Evolutionary conservation across 2,113 vertebrate species (phyloP).

Genomic region (Ptilorrhoa leucosticta): DNA sequence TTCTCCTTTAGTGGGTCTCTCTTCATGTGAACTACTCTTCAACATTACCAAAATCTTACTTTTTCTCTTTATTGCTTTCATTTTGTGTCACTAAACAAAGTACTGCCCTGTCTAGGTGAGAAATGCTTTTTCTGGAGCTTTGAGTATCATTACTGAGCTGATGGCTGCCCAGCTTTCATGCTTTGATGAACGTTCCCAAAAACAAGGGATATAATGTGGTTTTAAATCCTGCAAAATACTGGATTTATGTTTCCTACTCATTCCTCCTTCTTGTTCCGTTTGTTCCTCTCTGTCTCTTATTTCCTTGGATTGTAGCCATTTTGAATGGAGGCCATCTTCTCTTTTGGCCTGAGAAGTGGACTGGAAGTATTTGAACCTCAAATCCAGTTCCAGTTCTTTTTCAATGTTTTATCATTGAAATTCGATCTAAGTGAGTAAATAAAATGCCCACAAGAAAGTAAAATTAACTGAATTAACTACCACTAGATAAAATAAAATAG

Average conservation of each 20-base stretch:
- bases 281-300: constrained; percentile 13
- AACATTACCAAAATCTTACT: not conserved
- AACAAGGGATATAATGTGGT: not conserved
- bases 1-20: not conserved
- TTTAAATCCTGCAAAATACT: constrained; percentile 31
- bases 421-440: not conserved
- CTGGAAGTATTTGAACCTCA: constrained; percentile 38
- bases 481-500: not conserved
- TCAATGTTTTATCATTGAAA: constrained; percentile 16
- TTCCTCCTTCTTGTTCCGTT: not conserved
- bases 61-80: not conserved
- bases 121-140: not conserved
- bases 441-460: not conserved
- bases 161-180: not conserved
- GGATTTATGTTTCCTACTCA: not conserved
- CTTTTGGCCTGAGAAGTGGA: constrained; percentile 17
- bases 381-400: not conserved
- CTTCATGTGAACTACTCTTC: not conserved
- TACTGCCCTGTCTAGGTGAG: not conserved
- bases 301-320: constrained; percentile 48
- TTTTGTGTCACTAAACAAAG: not conserved
- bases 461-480: constrained; percentile 6
- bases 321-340: constrained; percentile 39
- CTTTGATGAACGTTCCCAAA: not conserved
- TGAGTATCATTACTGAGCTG: not conserved